These are phyloP conservation scores for Cephalopterus ornatus DNA, from an alignment of 2,113 vertebrate genomes.

Conservation along the genomic window DNA sequence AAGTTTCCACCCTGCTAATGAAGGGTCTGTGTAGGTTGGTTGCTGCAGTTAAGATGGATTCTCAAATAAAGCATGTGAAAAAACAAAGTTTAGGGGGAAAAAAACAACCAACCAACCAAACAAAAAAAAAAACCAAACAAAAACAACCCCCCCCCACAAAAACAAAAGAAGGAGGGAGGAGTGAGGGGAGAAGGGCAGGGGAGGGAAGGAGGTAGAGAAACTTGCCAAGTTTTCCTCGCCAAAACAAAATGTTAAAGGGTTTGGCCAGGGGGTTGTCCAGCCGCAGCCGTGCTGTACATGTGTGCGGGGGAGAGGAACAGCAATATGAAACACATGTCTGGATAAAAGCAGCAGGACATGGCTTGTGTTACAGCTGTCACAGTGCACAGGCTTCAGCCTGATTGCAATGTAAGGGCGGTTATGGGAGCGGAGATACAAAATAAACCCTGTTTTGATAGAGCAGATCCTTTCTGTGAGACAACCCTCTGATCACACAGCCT, in stretches of 20 bases:
- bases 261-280: conserved; percentile 48
- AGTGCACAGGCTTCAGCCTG: background rate
- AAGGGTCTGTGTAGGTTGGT: background rate
- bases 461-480: background rate
- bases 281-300: background rate
- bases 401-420: background rate
- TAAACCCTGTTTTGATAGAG: background rate
- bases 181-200: background rate
- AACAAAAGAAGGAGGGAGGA: background rate
- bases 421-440: background rate
- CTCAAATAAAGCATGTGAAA: background rate
- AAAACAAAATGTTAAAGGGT: background rate
- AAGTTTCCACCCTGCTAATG: background rate
- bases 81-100: background rate
- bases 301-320: background rate
- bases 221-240: background rate
- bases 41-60: background rate
- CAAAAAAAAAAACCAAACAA: background rate
- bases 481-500: background rate
- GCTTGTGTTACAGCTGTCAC: conserved; percentile 46
- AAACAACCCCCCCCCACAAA: too few species aligned
- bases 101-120: too few species aligned
- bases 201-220: background rate
- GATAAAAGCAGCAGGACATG: background rate
- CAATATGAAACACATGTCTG: conserved; percentile 1